Conservation (phyloP, 2,797 vertebrate species). For the Sarcoramphus papa region DNA sequence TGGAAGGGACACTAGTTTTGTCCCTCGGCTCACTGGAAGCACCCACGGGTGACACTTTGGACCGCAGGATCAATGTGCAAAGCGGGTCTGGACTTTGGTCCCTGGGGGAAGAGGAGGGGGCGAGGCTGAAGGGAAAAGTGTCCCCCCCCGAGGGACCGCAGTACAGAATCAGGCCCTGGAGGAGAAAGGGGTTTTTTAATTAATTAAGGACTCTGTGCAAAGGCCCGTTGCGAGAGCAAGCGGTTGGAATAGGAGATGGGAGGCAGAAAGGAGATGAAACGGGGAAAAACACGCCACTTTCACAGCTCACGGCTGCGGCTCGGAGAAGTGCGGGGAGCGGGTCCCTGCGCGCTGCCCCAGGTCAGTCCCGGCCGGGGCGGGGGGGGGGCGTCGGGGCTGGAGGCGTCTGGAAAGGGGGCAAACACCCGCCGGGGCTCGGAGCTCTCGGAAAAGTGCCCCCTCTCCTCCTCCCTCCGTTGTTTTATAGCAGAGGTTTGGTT, state of each 20-base stretch:
- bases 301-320: background rate
- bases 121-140: background rate
- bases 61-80: background rate
- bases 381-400: background rate
- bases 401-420: background rate
- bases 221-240: background rate
- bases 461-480: background rate
- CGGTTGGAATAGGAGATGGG: background rate
- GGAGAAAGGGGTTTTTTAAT: background rate
- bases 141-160: background rate
- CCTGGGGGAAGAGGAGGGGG: background rate
- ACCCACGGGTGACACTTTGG: background rate
- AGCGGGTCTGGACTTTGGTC: background rate
- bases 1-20: too few relatives aligned
- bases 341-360: background rate
- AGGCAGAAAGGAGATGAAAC: background rate
- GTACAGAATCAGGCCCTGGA: background rate
- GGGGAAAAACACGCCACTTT: rapidly evolving
- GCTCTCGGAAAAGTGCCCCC: too few relatives aligned
- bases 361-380: background rate
- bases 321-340: background rate
- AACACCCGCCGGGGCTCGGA: background rate
- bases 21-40: background rate
- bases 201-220: background rate
- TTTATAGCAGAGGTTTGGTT: background rate